Conservation (phyloP, 1,140 invertebrate genomes). For the Listronotus oregonensis region DNA sequence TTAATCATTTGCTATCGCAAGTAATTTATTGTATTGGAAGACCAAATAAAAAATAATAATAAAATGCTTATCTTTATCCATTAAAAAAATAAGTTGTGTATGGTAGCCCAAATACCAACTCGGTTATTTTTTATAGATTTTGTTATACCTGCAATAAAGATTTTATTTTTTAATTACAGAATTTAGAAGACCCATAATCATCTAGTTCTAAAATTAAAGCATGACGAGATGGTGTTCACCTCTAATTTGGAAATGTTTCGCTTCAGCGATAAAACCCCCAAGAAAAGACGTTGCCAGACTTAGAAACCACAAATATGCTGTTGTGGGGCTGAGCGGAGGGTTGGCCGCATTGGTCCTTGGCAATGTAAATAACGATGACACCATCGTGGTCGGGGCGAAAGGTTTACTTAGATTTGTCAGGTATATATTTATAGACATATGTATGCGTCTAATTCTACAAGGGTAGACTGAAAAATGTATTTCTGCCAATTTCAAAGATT, state of each 20-base stretch:
- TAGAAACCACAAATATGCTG: slow-evolving; percentile 7
- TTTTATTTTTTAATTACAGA: neutral
- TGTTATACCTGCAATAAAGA: neutral
- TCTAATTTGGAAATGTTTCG: neutral
- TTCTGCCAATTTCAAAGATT: too few species aligned
- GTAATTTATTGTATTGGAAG: too few species aligned
- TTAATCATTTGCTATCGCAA: too few species aligned
- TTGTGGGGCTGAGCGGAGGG: slow-evolving; percentile 5
- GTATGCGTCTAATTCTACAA: too few species aligned
- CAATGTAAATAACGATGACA: slow-evolving; percentile 15
- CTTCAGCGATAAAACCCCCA: neutral
- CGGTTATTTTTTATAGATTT: too few species aligned
- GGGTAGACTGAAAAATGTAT: too few species aligned
- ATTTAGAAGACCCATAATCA: neutral
- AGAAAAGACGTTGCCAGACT: neutral
- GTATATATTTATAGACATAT: too few species aligned
- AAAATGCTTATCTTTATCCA: too few species aligned
- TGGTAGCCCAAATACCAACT: too few species aligned
- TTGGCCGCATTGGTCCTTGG: slow-evolving; percentile 10
- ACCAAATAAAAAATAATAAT: too few species aligned
- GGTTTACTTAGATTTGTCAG: slow-evolving; percentile 29
- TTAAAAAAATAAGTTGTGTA: too few species aligned
- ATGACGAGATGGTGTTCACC: slow-evolving; percentile 2
- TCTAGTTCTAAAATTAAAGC: neutral
- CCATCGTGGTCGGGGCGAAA: slow-evolving; percentile 24